Evolutionary conservation across 1,140 invertebrate species (phyloP).

Genomic region (Matsumurasca onukii): DNA sequence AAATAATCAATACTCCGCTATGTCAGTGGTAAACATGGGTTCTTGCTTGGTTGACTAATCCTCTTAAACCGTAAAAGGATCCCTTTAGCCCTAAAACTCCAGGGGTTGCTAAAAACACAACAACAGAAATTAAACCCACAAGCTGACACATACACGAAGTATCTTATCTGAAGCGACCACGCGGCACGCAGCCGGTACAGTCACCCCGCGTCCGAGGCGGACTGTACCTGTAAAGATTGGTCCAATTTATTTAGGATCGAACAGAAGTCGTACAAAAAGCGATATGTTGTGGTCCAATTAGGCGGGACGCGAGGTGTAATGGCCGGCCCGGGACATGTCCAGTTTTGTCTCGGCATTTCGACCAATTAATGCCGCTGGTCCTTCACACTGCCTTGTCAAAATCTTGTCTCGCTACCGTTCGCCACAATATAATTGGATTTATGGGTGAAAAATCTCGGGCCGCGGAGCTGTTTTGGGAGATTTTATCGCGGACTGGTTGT

Average conservation of each 20-base stretch:
- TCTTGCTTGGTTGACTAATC: too few species aligned
- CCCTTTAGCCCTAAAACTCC: neutral
- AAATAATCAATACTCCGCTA: too few species aligned
- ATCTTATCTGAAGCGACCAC: neutral
- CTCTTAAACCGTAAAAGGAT: neutral
- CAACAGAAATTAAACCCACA: too few species aligned
- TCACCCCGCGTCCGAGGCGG: neutral
- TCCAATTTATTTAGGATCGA: conserved; percentile 23
- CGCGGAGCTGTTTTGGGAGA: too few species aligned
- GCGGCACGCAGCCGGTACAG: neutral
- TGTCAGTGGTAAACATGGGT: too few species aligned
- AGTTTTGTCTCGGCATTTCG: neutral
- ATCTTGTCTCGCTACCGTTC: neutral
- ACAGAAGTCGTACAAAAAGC: conserved; percentile 24
- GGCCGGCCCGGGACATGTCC: neutral
- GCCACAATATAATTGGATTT: neutral
- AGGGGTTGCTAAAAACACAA: too few species aligned
- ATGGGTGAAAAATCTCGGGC: neutral
- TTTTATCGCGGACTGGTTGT: too few species aligned
- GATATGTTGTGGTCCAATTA: conserved; percentile 16
- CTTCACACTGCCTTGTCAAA: neutral
- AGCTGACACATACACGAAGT: too few species aligned
- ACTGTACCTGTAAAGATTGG: conserved; percentile 20
- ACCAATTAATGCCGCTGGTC: neutral
- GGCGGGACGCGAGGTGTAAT: neutral